Evolutionary conservation across 2,888 invertebrate species (phyloP), one percentile per base, ranked within the genome.

Genomic region (Frankliniella fusca): DNA sequence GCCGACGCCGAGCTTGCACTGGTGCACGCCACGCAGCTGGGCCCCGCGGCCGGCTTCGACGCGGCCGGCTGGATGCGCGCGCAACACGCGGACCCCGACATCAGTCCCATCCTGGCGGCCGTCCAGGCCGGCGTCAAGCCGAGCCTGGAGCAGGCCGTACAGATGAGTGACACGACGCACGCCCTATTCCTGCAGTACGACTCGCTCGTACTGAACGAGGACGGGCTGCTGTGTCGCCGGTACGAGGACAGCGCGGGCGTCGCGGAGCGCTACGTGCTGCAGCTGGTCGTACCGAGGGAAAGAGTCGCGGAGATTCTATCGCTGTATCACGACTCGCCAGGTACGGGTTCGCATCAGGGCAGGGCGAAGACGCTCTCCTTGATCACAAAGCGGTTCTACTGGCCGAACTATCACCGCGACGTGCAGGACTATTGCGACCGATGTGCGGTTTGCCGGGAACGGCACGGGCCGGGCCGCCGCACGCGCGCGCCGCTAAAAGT

Each of bases 141-240:
- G 70, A 76, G 27, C 27, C 70, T 76, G 23, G 11, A 27, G 70
- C 23, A 76, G 70, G 70, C 70, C 12, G 27, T 23, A 27, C 23
- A n/a, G 12, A 76, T 76, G 70, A 76, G 70, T 23, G 70, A 76
- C 27, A 27, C 12, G 23, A 76, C 70, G 9, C 70, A 76, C 27
- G 27, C 27, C 12, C 27, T 76, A 7, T 76, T 76, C 70, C 70
- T 76, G 3, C 70, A 76, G 70, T 76, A 76, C 27, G 70, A 76
- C 70, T 76, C 70, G 70, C 70, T 61, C 15, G 61, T 61, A 7
- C 61, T 61, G 61, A 18, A 38, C 38, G 38, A n/a, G 61, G 70
- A 23, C 70, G 70, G 70, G 23, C 70, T 70, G 9, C 70, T 70
- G n/a, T 70, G 23, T 23, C 70, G 70, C 70, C 70, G 70, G n/a